These are phyloP conservation scores for Colaptes auratus DNA, from an alignment of 2,113 vertebrate species.

Conservation along the genomic window DNA sequence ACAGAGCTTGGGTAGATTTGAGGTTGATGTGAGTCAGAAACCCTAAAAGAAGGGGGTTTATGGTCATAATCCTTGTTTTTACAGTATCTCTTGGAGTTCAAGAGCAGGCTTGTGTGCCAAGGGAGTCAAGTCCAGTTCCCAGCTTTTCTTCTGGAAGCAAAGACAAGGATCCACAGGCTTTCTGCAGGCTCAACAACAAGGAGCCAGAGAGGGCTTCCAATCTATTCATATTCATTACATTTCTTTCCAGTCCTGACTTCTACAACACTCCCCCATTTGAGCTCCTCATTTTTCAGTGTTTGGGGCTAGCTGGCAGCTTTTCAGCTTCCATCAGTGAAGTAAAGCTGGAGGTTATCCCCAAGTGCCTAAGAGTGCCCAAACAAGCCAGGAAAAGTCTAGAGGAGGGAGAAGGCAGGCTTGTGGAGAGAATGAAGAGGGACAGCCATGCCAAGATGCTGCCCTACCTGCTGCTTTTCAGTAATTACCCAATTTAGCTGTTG, in stretches of 20 bases:
- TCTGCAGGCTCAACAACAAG: not conserved
- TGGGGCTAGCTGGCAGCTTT: constrained; percentile 40
- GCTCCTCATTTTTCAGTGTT: constrained; percentile 42
- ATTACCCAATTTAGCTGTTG: not conserved
- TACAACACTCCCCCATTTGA: not conserved
- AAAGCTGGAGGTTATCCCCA: not conserved
- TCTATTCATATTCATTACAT: not conserved
- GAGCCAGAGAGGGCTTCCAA: not conserved
- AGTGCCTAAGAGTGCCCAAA: not conserved
- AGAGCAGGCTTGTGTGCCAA: not conserved
- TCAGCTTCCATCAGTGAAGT: constrained; percentile 1
- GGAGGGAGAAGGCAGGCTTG: fast-evolving
- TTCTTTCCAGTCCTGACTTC: not conserved
- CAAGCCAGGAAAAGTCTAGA: not conserved
- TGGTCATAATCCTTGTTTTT: not conserved
- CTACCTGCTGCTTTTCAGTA: not conserved
- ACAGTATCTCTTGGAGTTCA: not conserved
- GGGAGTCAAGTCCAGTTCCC: not conserved
- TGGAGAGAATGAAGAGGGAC: not conserved
- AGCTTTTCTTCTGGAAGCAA: not conserved
- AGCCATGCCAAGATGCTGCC: fast-evolving
- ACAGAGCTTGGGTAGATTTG: not conserved
- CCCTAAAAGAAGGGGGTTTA: fast-evolving
- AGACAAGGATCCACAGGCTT: not conserved
- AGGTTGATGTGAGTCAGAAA: not conserved